Percentiles rank a stretch among this genome's conserved stretches.
These are phyloP conservation scores for Notodonta dromedarius DNA, from an alignment of 2,888 invertebrate genomes.

Conservation along the genomic window DNA sequence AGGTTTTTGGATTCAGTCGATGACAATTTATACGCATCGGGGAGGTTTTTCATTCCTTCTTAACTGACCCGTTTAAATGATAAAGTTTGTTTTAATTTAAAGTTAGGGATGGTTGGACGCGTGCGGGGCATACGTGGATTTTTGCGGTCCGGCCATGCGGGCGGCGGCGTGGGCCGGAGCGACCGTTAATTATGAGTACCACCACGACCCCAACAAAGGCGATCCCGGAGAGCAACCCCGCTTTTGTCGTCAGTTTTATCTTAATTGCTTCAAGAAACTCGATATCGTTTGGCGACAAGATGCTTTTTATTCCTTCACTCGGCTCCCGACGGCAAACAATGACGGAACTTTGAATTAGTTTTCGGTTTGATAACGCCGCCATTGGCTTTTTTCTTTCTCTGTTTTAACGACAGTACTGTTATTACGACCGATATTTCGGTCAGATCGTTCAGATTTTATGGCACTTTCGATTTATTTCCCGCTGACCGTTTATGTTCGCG, in stretches of 20 bases:
- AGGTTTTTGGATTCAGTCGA: too few relatives aligned
- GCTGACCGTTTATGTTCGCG: constrained; percentile 45
- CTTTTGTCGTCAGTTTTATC: constrained; percentile 78
- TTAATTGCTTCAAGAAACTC: constrained; percentile 82
- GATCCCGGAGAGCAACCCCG: constrained; percentile 51
- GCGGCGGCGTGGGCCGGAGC: constrained; percentile 49
- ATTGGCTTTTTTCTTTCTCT: constrained; percentile 53
- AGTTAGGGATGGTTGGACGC: constrained; percentile 24
- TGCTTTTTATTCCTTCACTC: constrained; percentile 75
- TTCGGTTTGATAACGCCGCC: constrained; percentile 70
- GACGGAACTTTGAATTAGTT: constrained; percentile 80
- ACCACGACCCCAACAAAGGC: constrained; percentile 59
- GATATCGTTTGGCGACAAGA: constrained; percentile 80
- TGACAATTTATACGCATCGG: too few relatives aligned
- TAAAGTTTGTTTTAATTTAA: constrained; percentile 17
- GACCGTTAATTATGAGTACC: constrained; percentile 60
- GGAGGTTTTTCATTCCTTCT: too few relatives aligned
- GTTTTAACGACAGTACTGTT: constrained; percentile 62
- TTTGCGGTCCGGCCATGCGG: constrained; percentile 50
- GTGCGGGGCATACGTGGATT: constrained; percentile 25
- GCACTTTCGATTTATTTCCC: constrained; percentile 51
- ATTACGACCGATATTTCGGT: constrained; percentile 60
- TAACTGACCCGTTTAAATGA: neutral
- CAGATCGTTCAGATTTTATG: constrained; percentile 58
- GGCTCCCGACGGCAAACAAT: constrained; percentile 70